These are phyloP conservation scores for Malacosoma neustria DNA, from an alignment of 2,888 invertebrate species.

Conservation along the genomic window DNA sequence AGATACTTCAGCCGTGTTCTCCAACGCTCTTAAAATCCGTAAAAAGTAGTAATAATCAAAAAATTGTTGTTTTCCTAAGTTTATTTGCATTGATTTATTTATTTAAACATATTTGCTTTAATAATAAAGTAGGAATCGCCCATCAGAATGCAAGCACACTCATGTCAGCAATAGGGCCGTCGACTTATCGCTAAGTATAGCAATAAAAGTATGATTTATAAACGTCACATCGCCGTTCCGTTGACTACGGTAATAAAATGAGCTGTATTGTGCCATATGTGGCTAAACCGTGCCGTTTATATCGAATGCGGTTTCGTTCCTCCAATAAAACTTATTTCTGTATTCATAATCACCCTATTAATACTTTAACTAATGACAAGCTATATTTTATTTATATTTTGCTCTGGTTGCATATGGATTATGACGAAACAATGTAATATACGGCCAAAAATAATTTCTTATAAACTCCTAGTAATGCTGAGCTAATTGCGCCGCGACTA, in stretches of 20 bases:
- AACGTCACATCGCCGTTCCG: conserved; percentile 39
- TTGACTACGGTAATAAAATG: conserved; percentile 49
- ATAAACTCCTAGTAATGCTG: too few species aligned
- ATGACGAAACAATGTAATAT: too few species aligned
- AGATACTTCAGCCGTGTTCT: too few species aligned
- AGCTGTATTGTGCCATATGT: conserved; percentile 37
- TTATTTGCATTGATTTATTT: conserved; percentile 1
- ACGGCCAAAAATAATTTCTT: too few species aligned
- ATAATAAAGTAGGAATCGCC: too few species aligned
- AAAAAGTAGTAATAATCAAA: too few species aligned
- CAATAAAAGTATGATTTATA: conserved; percentile 66
- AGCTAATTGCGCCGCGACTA: too few species aligned
- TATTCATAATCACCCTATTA: not conserved
- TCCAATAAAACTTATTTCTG: conserved; percentile 14
- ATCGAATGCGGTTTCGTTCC: conserved; percentile 31
- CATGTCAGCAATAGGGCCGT: conserved; percentile 23
- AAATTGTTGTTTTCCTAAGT: not conserved
- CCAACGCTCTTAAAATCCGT: too few species aligned
- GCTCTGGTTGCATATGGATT: too few species aligned
- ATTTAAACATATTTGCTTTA: conserved; percentile 2
- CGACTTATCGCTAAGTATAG: conserved; percentile 50
- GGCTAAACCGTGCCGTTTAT: conserved; percentile 34
- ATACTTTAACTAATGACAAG: not conserved
- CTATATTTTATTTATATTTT: too few species aligned
- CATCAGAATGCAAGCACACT: conserved; percentile 14